Base-by-base conservation (phyloP, 2,113 vertebrate genomes). In the Caloenas nicobarica region DNA sequence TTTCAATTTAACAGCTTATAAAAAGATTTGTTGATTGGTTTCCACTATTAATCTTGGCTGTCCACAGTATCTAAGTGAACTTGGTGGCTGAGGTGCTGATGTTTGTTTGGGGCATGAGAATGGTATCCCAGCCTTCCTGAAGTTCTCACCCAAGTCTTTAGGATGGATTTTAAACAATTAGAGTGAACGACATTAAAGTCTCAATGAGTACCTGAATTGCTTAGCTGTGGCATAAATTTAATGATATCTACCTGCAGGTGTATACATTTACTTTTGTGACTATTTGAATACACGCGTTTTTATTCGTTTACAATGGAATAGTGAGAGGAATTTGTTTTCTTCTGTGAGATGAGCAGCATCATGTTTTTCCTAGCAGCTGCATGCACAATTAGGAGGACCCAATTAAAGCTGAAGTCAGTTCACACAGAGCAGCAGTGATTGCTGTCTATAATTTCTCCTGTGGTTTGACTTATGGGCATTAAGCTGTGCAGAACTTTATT, bases 371-470 rank as follows among this genome's bases (percentile, higher is more conserved):
- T 33, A 89, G 84, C 91, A 96, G 89, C 92, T 93, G 73, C 81
- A 85, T 54, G 61, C 78, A 70, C 73, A 81, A 91, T 95, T 93
- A 96, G 80, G 36, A 87, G 66, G 53, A 61, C 83, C 80, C 92
- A 95, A 91, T 93, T 95, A 93, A 82, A 84, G 80, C 34, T 86
- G 77, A 81, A 72, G 80, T 92, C 57, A 24, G 72, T 58, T 93
- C 91, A 84, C 65, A 65, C 58, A 72, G 90, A 87, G 81, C 1
- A 0, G 40, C 70, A 57, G 92, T 65, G 80, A 92, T 70, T 93
- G 88, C 86, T 91, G 83, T 13, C 83, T 87, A 2, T 82, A 87
- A 92, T 94, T 89, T 89, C 91, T 95, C 91, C 86, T 26, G 25
- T 87, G 93, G 50, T 84, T 93, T 92, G 73, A 94, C 54, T 95